A percentile compares a stretch with the other conserved stretches of the same genome.
Evolutionary conservation across 2,113 vertebrate genomes (phyloP).

Genomic region (Macrotus californicus): DNA sequence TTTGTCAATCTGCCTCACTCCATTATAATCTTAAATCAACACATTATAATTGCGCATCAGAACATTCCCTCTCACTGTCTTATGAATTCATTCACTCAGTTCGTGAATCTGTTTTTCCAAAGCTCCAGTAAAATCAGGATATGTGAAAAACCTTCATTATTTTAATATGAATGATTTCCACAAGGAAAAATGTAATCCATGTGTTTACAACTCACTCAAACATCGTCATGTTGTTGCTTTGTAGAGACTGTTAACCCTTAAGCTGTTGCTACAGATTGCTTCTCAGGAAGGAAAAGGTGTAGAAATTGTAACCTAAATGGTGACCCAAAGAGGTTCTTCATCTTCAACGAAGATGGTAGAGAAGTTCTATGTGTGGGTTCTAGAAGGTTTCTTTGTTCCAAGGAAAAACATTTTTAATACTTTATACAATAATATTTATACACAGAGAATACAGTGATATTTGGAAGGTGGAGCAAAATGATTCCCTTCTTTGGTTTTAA

Average conservation of each 20-base stretch:
- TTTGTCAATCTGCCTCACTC: not conserved
- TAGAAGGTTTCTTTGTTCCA: not conserved
- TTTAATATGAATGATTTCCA: slow-evolving; percentile 38
- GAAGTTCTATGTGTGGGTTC: not conserved
- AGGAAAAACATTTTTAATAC: not conserved
- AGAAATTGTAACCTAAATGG: not conserved
- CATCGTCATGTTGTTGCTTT: not conserved
- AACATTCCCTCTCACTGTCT: not conserved
- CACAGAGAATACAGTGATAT: not conserved
- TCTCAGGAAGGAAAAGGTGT: not conserved
- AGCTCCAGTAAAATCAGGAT: slow-evolving; percentile 2
- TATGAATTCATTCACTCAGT: not conserved
- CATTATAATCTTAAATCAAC: not conserved
- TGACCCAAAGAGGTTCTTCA: not conserved
- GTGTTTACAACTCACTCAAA: slow-evolving; percentile 34
- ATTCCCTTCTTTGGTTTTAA: not conserved
- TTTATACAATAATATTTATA: not conserved
- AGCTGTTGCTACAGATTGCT: not conserved
- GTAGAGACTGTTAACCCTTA: not conserved
- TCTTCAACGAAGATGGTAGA: not conserved
- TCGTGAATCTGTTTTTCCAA: slow-evolving; percentile 32
- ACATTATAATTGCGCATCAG: not conserved
- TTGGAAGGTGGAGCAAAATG: not conserved
- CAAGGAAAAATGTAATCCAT: slow-evolving; percentile 14
- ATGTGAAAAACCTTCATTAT: slow-evolving; percentile 28